These are phyloP conservation scores for Syrmaticus mikado DNA, from an alignment of 2,113 vertebrate genomes.

Conservation along the genomic window DNA sequence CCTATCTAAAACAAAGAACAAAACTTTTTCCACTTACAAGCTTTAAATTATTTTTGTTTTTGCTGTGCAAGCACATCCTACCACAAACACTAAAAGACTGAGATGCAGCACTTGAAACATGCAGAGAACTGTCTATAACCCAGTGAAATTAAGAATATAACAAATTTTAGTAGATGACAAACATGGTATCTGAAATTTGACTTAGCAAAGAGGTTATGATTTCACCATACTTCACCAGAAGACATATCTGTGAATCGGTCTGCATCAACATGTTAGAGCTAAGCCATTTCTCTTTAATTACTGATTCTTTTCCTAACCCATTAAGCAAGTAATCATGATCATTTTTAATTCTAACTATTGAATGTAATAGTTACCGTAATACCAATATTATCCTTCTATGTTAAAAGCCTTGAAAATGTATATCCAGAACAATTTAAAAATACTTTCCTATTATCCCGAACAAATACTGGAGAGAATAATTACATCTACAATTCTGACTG, in stretches of 20 bases:
- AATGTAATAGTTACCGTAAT: not conserved
- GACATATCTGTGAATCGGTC: not conserved
- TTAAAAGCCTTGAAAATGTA: not conserved
- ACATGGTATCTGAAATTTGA: not conserved
- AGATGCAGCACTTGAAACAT: not conserved
- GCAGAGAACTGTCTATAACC: not conserved
- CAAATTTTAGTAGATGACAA: not conserved
- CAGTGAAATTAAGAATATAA: not conserved
- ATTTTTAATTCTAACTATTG: not conserved
- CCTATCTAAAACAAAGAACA: not conserved
- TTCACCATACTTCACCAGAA: not conserved
- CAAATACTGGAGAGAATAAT: not conserved
- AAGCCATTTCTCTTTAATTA: not conserved
- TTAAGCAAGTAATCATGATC: not conserved
- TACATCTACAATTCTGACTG: not conserved
- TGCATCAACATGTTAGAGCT: not conserved
- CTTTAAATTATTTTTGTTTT: not conserved
- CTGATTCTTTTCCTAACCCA: not conserved
- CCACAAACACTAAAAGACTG: not conserved
- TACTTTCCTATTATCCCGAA: not conserved
- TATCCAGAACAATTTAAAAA: not conserved
- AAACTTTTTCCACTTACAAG: not conserved
- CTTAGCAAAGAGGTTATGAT: not conserved
- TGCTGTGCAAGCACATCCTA: not conserved
- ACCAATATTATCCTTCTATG: not conserved